A percentile compares a stretch with the other conserved stretches of the same genome.
These are phyloP conservation scores for Hydractinia echinata DNA, from an alignment of 30 jellyfish, hydroid and myxozoan genomes.

Conservation along the genomic window DNA sequence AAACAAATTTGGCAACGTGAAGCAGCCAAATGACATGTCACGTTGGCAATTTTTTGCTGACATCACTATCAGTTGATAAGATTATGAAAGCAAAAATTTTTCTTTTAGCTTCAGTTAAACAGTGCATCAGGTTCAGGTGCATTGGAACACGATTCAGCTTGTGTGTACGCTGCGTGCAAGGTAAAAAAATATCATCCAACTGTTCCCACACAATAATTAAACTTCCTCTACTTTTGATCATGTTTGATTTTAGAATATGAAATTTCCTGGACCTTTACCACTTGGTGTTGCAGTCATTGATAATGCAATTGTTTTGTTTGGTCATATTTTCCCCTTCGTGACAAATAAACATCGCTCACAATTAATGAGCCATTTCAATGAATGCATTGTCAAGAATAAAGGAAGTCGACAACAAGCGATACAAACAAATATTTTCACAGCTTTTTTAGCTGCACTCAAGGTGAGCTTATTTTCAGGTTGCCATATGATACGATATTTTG, in stretches of 20 bases:
- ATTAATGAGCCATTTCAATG: slow-evolving; percentile 83
- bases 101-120: slow-evolving; percentile 79
- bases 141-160: slow-evolving; percentile 86
- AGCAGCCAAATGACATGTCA: too few relatives aligned
- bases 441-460: slow-evolving; percentile 93
- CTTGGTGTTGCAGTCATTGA: slow-evolving; percentile 98
- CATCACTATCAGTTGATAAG: too few relatives aligned
- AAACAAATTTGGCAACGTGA: too few relatives aligned
- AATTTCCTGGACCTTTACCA: slow-evolving; percentile 98
- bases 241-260: slow-evolving; percentile 44
- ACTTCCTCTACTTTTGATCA: too few relatives aligned
- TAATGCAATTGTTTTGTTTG: slow-evolving; percentile 76
- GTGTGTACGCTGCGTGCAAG: slow-evolving; percentile 44
- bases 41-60: too few relatives aligned
- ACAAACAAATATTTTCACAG: slow-evolving; percentile 88
- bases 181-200: background rate
- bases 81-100: background rate
- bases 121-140: slow-evolving; percentile 99
- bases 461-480: slow-evolving; percentile 17
- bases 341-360: slow-evolving; percentile 89
- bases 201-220: too few relatives aligned
- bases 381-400: slow-evolving; percentile 83
- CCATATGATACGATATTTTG: too few relatives aligned
- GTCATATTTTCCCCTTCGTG: slow-evolving; percentile 74
- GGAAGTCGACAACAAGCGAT: slow-evolving; percentile 97